Percentiles rank a stretch among this genome's conserved stretches.
phyloP scores from a whole-genome alignment of 2,113 vertebrate genomes.

The Zosterops lateralis region DNA sequence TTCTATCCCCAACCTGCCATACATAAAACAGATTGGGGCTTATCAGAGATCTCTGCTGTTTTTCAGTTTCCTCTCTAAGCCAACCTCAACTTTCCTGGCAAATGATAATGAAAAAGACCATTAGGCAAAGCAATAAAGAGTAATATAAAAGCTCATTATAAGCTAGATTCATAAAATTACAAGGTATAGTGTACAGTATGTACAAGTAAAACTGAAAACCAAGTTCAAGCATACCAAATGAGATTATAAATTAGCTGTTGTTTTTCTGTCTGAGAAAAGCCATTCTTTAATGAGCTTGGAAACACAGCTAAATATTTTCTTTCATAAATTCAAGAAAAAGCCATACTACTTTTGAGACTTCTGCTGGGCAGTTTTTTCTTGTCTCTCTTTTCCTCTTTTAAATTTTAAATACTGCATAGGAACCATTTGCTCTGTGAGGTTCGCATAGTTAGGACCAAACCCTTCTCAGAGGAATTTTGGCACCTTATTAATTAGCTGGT shows the following conservation, averaged over 20 bases:
- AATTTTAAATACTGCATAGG: constrained; percentile 74
- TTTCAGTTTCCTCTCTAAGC: not conserved
- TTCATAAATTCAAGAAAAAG: constrained; percentile 49
- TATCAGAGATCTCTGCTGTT: not conserved
- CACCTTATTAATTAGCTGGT: constrained; percentile 82
- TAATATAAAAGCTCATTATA: not conserved
- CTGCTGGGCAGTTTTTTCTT: constrained; percentile 42
- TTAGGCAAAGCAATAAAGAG: constrained; percentile 6
- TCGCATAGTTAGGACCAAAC: constrained; percentile 73
- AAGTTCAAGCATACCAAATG: not conserved
- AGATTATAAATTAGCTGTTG: constrained; percentile 18
- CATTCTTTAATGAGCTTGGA: constrained; percentile 33
- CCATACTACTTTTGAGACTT: constrained; percentile 33
- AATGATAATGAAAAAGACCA: not conserved
- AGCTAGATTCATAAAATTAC: not conserved
- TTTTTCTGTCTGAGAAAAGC: constrained; percentile 28
- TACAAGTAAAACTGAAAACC: constrained; percentile 19
- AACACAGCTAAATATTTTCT: constrained; percentile 59
- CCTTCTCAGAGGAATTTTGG: constrained; percentile 76
- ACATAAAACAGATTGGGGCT: not conserved
- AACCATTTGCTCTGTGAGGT: constrained; percentile 66
- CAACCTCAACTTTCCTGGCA: not conserved
- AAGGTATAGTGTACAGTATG: not conserved
- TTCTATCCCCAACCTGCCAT: not conserved
- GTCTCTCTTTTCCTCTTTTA: constrained; percentile 70